phyloP scores from a whole-genome alignment of 2,113 vertebrate genomes.

The Ageneiosus marmoratus region DNA sequence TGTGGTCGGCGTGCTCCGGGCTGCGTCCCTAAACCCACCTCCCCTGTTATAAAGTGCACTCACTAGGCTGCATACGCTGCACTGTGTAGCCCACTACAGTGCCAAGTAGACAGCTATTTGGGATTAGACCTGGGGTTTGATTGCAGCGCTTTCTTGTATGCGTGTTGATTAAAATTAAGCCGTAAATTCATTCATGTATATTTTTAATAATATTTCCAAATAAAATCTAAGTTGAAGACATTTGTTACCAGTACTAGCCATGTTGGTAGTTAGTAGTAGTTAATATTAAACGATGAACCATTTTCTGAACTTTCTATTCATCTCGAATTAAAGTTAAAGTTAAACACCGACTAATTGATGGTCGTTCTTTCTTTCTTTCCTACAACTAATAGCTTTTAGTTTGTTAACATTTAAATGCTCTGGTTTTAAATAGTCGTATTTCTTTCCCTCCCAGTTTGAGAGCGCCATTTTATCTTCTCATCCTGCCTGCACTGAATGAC shows the following conservation, averaged over 20 bases:
- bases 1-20: not conserved
- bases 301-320: no score
- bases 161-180: no score
- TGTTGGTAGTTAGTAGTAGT: no score
- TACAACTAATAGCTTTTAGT: not conserved
- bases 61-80: rapidly evolving
- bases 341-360: not conserved
- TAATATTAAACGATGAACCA: no score
- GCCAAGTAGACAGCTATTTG: not conserved
- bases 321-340: not conserved
- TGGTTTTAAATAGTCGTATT: constrained; percentile 27
- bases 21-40: not conserved
- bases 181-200: no score
- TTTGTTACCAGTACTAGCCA: no score
- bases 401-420: not conserved
- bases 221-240: no score
- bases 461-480: constrained; percentile 50
- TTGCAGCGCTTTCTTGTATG: no score
- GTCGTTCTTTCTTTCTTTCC: not conserved
- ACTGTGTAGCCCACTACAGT: not conserved
- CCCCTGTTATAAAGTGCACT: not conserved
- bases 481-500: not conserved
- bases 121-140: not conserved
- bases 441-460: not conserved
- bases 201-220: no score